These are phyloP conservation scores for Labeo rohita DNA, from an alignment of 2,113 vertebrate species.

Conservation along the genomic window DNA sequence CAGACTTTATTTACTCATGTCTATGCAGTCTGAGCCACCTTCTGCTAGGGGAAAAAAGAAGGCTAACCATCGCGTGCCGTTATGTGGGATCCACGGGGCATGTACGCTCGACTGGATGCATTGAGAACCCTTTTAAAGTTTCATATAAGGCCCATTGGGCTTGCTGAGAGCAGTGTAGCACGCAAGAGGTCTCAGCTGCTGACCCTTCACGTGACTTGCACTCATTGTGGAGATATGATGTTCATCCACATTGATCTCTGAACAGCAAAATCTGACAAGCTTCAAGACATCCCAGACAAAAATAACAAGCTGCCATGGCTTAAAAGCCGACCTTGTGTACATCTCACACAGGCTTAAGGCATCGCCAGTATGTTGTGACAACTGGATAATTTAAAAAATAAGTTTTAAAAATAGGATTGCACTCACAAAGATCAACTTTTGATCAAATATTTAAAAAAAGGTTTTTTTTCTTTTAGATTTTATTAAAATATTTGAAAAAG, in stretches of 20 bases:
- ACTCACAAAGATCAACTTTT: not conserved
- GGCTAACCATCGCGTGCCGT: slow-evolving; percentile 16
- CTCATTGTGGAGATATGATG: slow-evolving; percentile 11
- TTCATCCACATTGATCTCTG: slow-evolving; percentile 27
- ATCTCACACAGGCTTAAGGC: not conserved
- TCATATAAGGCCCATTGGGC: slow-evolving; percentile 45
- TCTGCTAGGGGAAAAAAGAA: not conserved
- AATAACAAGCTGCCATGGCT: not conserved
- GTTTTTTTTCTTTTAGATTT: not conserved
- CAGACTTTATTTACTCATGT: not conserved
- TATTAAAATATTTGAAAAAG: not conserved
- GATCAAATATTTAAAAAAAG: not conserved
- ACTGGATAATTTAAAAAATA: not conserved
- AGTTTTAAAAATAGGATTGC: not conserved
- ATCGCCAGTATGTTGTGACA: not conserved
- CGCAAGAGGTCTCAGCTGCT: slow-evolving; percentile 41
- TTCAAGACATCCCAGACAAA: not conserved
- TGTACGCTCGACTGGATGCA: slow-evolving; percentile 25
- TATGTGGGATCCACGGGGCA: slow-evolving; percentile 21
- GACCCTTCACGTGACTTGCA: slow-evolving; percentile 49
- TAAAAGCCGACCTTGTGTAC: not conserved
- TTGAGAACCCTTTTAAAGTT: slow-evolving; percentile 62
- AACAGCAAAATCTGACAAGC: slow-evolving; percentile 8
- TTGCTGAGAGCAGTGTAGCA: slow-evolving; percentile 42
- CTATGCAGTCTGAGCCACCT: not conserved